Base-by-base conservation (phyloP, 2,888 invertebrate genomes). In the Leptodirus hochenwartii region DNA sequence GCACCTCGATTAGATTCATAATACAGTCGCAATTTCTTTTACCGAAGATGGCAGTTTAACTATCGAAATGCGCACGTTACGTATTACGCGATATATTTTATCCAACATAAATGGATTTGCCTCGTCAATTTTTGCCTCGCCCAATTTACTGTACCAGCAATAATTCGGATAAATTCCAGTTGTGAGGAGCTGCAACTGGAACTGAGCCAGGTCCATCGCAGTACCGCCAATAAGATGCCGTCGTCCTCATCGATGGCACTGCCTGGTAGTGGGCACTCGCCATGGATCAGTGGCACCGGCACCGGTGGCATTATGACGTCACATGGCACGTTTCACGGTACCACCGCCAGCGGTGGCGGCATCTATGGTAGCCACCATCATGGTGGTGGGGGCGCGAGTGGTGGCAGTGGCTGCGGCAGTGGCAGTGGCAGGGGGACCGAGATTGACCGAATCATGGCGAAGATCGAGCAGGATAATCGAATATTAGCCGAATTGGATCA, bases 371-470 rank as follows among this genome's bases (percentile, higher is more conserved):
- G 24, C 12, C 28, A 17, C n/a, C 13, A 16, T 13, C 5, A 27
- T 12, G 15, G 9, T n/a, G 22, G 13, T 23, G 13, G 24, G 10
- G 6, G 6, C 20, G 6, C 20, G n/a, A 20, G n/a, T 20, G 20
- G 20, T n/a, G 20, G 20, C 20, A 20, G n/a, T 20, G 20, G 6
- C 6, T n/a, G 20, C 20, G 20, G n/a, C 20, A 20, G 8, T 20
- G 8, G 20, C 6, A 8, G 20, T 6, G n/a, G 20, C 8, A 56
- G 56, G 47, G 47, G 51, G 53, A 69, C 75, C 23, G 87, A 88
- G 61, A 87, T 88, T 53, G 87, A 88, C 58, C 69, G 84, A 49
- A 84, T 90, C 54, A 87, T 90, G 81, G 87, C 87, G 43, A 88
- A 88, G 64, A 84, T 90, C 47, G 87, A 88, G 58, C 88, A 87